Evolutionary conservation across 2,888 invertebrate genomes (phyloP).

Genomic region (Parnassius mnemosyne): DNA sequence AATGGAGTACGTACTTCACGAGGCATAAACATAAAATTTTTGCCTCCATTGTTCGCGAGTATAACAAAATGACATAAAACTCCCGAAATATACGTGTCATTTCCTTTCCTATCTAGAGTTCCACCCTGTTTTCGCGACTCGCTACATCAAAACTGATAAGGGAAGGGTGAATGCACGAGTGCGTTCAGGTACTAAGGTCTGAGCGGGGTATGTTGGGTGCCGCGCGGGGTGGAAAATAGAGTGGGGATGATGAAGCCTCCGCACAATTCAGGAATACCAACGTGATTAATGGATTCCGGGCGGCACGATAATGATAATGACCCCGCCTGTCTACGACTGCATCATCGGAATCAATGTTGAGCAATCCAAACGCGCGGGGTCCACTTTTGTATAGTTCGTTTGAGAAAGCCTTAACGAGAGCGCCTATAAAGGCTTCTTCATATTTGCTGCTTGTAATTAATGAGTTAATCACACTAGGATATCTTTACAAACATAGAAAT

Average conservation of each 20-base stretch:
- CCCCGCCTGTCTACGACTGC: constrained; percentile 61
- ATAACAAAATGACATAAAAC: constrained; percentile 27
- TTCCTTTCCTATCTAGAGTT: constrained; percentile 50
- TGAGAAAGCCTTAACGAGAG: constrained; percentile 44
- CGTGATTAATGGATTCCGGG: constrained; percentile 76
- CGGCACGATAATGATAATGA: constrained; percentile 76
- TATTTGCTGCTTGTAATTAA: constrained; percentile 34
- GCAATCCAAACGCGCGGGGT: constrained; percentile 41
- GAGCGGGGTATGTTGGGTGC: constrained; percentile 35
- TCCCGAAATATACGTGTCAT: constrained; percentile 50
- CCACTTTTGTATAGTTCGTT: constrained; percentile 58
- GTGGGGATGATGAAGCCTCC: constrained; percentile 43
- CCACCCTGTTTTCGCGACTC: constrained; percentile 58
- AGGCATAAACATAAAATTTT: constrained; percentile 22
- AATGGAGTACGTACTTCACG: constrained; percentile 16
- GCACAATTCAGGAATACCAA: constrained; percentile 66
- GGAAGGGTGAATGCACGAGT: constrained; percentile 76
- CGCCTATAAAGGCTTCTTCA: constrained; percentile 26
- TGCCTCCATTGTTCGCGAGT: constrained; percentile 23
- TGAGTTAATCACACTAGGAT: constrained; percentile 20
- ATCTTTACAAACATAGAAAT: not conserved
- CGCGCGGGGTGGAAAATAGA: constrained; percentile 24
- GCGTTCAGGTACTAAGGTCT: constrained; percentile 71
- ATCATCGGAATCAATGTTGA: constrained; percentile 70
- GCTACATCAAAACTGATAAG: constrained; percentile 73